A percentile compares a stretch with the other conserved stretches of the same genome.
phyloP scores from a whole-genome alignment of 2,797 vertebrate species.

The Sparus aurata region DNA sequence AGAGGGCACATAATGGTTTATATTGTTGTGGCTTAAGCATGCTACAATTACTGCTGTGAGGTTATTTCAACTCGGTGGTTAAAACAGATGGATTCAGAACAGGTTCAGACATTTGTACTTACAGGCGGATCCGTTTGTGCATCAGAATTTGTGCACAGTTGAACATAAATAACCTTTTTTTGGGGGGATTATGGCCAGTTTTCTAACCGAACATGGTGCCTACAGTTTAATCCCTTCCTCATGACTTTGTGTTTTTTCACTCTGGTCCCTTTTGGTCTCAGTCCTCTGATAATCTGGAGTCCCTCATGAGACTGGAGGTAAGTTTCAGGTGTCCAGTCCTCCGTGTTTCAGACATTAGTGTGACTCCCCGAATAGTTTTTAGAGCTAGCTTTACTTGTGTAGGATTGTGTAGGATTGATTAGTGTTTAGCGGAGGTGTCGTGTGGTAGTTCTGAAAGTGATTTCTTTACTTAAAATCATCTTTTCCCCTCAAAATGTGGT shows the following conservation, averaged over 20 bases:
- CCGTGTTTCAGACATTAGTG: slow-evolving; percentile 30
- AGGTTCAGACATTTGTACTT: not conserved
- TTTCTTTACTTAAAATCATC: not conserved
- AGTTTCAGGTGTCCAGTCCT: slow-evolving; percentile 57
- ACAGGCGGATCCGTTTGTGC: not conserved
- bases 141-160: not conserved
- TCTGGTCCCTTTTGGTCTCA: slow-evolving; percentile 67
- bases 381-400: not conserved
- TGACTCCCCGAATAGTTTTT: slow-evolving; percentile 4
- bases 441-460: not conserved
- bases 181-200: not conserved
- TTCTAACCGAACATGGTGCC: not conserved
- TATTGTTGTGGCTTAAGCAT: slow-evolving; percentile 24
- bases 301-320: slow-evolving; percentile 82
- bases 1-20: slow-evolving; percentile 34
- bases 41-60: slow-evolving; percentile 6
- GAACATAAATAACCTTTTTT: too few species aligned
- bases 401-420: slow-evolving; percentile 20
- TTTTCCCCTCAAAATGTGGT: not conserved
- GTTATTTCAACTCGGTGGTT: slow-evolving; percentile 19
- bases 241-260: slow-evolving; percentile 58
- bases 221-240: slow-evolving; percentile 48
- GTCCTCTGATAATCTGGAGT: slow-evolving; percentile 81
- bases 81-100: slow-evolving; percentile 23
- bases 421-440: slow-evolving; percentile 7